Percentiles rank a stretch among this genome's conserved stretches.
These are phyloP conservation scores for Nematolebias whitei DNA, from an alignment of 2,113 vertebrate species.

Conservation along the genomic window DNA sequence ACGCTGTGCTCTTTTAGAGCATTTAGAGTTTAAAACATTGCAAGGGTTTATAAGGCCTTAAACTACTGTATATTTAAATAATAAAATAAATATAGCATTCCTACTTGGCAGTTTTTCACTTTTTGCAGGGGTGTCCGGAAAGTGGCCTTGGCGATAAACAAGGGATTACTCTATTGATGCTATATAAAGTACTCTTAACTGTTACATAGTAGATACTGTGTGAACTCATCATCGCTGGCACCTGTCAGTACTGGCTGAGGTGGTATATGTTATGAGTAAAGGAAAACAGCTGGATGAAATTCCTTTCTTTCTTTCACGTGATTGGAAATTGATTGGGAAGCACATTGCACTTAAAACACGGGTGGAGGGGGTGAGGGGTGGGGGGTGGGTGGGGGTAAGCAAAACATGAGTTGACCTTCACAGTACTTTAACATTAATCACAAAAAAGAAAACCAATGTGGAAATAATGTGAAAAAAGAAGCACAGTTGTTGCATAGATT, in stretches of 20 bases:
- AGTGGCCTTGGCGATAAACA: no score
- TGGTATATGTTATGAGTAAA: constrained; percentile 42
- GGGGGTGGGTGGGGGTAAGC: no score
- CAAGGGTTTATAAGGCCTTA: no score
- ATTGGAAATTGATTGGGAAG: constrained; percentile 73
- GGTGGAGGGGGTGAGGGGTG: no score
- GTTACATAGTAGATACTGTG: constrained; percentile 1
- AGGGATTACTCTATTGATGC: no score
- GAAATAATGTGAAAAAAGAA: neutral
- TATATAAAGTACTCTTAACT: neutral
- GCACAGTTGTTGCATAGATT: constrained; percentile 5
- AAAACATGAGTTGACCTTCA: constrained; percentile 62
- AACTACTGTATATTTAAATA: no score
- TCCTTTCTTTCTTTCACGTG: constrained; percentile 49
- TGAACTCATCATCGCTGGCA: constrained; percentile 26
- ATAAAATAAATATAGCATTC: no score
- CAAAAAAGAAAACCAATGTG: neutral
- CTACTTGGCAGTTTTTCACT: no score
- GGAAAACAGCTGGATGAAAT: constrained; percentile 37
- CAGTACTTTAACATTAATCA: constrained; percentile 39
- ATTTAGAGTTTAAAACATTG: no score
- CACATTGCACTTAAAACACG: constrained; percentile 61
- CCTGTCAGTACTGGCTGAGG: constrained; percentile 48
- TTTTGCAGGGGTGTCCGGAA: no score
- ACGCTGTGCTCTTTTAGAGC: no score